Percentiles rank a stretch among this genome's conserved stretches.
Conservation (phyloP, 2,113 vertebrate species). For the Cryptotis parvus region DNA sequence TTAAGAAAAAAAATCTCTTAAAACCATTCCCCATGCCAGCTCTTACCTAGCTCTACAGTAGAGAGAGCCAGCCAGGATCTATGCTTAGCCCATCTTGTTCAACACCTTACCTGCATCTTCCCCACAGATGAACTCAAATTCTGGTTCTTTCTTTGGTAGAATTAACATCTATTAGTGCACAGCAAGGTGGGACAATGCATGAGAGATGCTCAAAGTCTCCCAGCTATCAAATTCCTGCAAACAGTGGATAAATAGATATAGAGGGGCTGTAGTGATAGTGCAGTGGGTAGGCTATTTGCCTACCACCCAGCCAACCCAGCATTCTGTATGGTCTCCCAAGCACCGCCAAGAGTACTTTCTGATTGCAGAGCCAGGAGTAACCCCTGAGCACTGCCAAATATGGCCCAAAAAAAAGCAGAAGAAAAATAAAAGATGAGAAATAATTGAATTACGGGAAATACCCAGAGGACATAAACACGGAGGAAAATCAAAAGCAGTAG, state of each 20-base stretch:
- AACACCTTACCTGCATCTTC: background rate
- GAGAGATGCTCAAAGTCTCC: background rate
- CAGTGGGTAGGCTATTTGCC: too few relatives aligned
- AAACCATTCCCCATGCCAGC: too few relatives aligned
- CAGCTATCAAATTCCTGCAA: background rate
- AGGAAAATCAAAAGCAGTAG: slow-evolving; percentile 2
- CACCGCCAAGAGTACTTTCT: too few relatives aligned
- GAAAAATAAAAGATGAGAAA: background rate
- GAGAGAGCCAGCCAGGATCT: accelerated
- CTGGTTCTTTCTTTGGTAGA: background rate
- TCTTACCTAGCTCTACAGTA: accelerated
- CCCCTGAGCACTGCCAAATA: too few relatives aligned
- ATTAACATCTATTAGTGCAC: background rate
- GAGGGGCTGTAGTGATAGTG: too few relatives aligned
- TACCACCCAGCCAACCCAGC: too few relatives aligned
- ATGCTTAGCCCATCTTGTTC: background rate
- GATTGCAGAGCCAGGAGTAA: too few relatives aligned
- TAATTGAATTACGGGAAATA: background rate
- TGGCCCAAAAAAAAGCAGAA: too few relatives aligned
- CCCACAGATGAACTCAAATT: background rate
- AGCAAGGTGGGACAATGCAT: background rate
- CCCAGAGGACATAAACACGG: background rate
- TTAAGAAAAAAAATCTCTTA: background rate
- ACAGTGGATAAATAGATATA: background rate
- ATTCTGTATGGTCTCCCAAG: too few relatives aligned